These are phyloP conservation scores for Leucopsar rothschildi DNA, from an alignment of 2,113 vertebrate species.

Conservation along the genomic window DNA sequence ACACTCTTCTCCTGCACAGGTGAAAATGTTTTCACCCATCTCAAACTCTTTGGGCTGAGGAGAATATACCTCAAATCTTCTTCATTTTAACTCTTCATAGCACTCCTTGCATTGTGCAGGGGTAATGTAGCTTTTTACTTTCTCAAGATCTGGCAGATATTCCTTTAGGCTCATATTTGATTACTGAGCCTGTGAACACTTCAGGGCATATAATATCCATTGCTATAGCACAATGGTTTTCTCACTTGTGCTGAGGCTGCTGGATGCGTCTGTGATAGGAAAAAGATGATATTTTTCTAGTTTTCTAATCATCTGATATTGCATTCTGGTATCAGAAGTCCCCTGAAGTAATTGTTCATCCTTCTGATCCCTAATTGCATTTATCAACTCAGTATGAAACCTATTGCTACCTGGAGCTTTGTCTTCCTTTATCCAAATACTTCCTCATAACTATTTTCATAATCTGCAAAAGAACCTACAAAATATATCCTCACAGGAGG, in stretches of 20 bases:
- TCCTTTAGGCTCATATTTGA: not conserved
- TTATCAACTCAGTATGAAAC: conserved; percentile 53
- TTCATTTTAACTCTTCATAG: not conserved
- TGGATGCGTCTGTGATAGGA: not conserved
- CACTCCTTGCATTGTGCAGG: not conserved
- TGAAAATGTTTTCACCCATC: not conserved
- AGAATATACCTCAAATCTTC: not conserved
- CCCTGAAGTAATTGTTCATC: conserved; percentile 58
- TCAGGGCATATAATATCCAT: conserved; percentile 14
- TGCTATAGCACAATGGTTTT: not conserved
- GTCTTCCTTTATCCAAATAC: conserved; percentile 49
- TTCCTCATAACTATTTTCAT: conserved; percentile 47
- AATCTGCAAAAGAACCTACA: conserved; percentile 42
- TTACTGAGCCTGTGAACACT: conserved; percentile 21
- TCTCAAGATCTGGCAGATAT: not conserved
- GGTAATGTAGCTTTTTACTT: not conserved
- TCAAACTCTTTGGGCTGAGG: not conserved
- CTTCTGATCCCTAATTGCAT: conserved; percentile 57
- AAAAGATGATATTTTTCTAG: conserved; percentile 16
- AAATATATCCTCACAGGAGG: conserved; percentile 16
- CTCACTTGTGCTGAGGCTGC: not conserved
- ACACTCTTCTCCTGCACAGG: accelerated
- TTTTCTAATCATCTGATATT: conserved; percentile 54
- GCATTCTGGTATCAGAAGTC: conserved; percentile 39
- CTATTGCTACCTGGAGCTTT: conserved; percentile 57